Conservation (phyloP, 2,888 invertebrate genomes). For the Eupithecia tripunctaria region DNA sequence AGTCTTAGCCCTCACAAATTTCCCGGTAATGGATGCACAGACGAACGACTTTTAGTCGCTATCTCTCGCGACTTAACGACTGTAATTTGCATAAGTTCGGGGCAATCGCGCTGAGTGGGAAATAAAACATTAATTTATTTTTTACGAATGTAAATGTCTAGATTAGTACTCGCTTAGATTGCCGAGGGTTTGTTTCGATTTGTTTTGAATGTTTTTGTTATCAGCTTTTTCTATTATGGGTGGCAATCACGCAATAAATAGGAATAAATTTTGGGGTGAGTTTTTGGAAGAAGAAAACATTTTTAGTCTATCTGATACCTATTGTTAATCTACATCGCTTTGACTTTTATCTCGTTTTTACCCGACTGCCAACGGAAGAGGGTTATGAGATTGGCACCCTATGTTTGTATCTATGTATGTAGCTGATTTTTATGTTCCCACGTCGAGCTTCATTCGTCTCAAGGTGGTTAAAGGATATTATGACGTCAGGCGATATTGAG, state of each 20-base stretch:
- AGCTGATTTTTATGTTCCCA: no score
- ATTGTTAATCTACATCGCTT: not conserved
- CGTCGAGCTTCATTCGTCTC: no score
- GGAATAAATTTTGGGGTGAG: not conserved
- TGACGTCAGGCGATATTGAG: not conserved
- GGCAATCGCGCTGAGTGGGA: constrained; percentile 24
- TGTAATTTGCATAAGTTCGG: constrained; percentile 34
- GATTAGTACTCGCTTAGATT: constrained; percentile 22
- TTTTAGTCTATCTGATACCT: not conserved
- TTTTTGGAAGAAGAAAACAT: not conserved
- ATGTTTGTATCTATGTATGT: no score
- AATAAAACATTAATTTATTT: constrained; percentile 24
- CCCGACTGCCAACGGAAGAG: no score
- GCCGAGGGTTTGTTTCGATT: not conserved
- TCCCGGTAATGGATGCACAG: constrained; percentile 43
- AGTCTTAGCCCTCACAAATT: constrained; percentile 64
- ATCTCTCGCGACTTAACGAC: constrained; percentile 35
- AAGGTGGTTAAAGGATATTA: no score
- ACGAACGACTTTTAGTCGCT: constrained; percentile 50
- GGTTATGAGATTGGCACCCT: no score
- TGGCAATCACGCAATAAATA: not conserved
- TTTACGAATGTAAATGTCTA: constrained; percentile 22
- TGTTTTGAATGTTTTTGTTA: not conserved
- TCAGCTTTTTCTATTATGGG: not conserved
- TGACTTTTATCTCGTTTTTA: not conserved